Evolutionary conservation across 53 echinoderm and acorn worm species (phyloP).

Genomic region (Patiria pectinifera): DNA sequence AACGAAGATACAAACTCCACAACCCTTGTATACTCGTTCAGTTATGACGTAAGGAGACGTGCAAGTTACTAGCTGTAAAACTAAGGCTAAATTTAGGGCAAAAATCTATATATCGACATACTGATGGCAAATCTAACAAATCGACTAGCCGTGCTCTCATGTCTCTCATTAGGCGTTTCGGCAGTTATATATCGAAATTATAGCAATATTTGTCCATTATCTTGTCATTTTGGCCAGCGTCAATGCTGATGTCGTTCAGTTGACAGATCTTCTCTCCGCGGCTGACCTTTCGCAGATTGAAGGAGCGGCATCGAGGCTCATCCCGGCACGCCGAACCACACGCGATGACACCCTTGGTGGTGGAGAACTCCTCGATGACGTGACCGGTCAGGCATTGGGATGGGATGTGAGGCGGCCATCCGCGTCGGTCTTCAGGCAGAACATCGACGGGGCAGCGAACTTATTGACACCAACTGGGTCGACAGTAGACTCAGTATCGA

Average conservation of each 20-base stretch:
- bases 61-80: no score
- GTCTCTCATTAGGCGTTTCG: no score
- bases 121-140: no score
- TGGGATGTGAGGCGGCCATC: conserved; percentile 4
- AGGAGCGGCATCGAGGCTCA: conserved; percentile 18
- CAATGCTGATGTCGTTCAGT: not conserved
- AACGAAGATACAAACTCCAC: no score
- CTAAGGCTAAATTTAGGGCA: no score
- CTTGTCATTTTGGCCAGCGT: not conserved
- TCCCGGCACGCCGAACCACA: conserved; percentile 34
- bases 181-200: not conserved
- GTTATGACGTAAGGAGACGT: no score
- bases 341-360: conserved; percentile 21
- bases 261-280: not conserved
- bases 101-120: no score
- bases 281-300: conserved; percentile 10
- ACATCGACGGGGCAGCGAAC: not conserved
- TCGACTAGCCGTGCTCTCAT: no score
- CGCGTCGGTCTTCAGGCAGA: conserved; percentile 8
- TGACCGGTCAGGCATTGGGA: conserved; percentile 24
- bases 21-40: no score
- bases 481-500: not conserved
- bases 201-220: not conserved
- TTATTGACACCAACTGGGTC: not conserved
- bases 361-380: conserved; percentile 37